phyloP scores from a whole-genome alignment of 2,113 vertebrate species.

The Antechinus stuartii region DNA sequence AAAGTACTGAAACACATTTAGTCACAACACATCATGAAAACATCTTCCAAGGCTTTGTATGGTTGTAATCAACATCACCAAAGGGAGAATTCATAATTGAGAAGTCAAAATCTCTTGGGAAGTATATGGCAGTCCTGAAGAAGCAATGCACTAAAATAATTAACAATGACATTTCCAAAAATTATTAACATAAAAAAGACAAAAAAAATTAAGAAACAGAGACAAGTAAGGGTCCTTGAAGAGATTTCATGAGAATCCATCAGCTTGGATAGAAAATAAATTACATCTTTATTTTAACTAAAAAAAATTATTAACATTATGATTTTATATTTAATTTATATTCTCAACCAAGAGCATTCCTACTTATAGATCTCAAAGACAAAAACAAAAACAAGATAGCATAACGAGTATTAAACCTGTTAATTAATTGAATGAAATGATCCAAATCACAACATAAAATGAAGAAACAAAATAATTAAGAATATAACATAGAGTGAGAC shows the following conservation, averaged over 20 bases:
- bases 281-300: no score
- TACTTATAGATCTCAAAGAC: slow-evolving; percentile 22
- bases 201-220: no score
- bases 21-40: background rate
- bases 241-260: no score
- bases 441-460: slow-evolving; percentile 25
- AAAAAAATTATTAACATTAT: background rate
- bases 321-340: background rate
- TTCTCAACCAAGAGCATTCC: background rate
- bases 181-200: background rate
- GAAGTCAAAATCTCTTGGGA: background rate
- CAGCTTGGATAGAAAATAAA: no score
- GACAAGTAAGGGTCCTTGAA: no score
- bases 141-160: background rate
- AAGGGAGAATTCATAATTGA: background rate
- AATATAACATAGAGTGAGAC: background rate
- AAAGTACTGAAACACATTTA: background rate
- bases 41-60: background rate
- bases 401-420: background rate
- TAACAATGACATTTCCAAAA: background rate
- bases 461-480: background rate
- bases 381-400: background rate
- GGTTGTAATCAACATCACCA: background rate
- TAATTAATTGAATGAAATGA: slow-evolving; percentile 5
- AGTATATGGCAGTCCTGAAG: background rate